Base-by-base conservation (phyloP, 1,140 invertebrate genomes). In the Odontomachus brunneus region DNA sequence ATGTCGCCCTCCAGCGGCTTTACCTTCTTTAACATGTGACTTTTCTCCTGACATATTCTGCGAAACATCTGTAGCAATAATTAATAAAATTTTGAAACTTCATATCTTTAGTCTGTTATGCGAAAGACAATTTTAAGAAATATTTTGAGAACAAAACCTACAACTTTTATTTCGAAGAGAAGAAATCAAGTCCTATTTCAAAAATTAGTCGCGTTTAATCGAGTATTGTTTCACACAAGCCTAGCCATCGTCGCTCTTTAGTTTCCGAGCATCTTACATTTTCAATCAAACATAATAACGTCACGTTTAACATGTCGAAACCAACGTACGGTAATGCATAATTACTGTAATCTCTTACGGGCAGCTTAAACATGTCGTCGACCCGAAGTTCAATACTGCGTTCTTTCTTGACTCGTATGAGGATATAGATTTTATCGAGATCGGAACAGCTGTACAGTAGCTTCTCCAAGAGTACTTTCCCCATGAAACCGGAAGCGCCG, bases 401-500 rank as follows among this genome's bases (percentile, higher is more conserved):
- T 87, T 94, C 96, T 89, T 94, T 95, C 91, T 97, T 97, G 0
- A 95, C 89, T 57, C 97, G 94, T 51, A 97, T 92, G 15, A 97
- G 92, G 24, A 97, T 92, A 90, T 97, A 97, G 49, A 97, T 95
- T 65, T 93, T 95, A 15, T 95, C 94, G 3, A 97, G 82, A 57
- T 95, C 95, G 5, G 95, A 95, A 89, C 97, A 97, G 78, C 94
- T 95, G 84, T 95, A 95, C 22, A 97, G 93, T 19, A 97, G 90
- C 92, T 98, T 98, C 93, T 98, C 97, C 1, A 97, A 95, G 11
- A 98, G 94, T 1, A 98, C 97, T 94, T 99, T 99, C n/a, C 98
- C 98, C 96, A 99, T 97, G 84, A 99, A 97, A 7, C 97, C 96
- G 0, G 96, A 96, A 1, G 95, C 96, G 14, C 97, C 97, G 1